Conservation (phyloP, 2,797 vertebrate species). For the Platyrinchus mystaceus region DNA sequence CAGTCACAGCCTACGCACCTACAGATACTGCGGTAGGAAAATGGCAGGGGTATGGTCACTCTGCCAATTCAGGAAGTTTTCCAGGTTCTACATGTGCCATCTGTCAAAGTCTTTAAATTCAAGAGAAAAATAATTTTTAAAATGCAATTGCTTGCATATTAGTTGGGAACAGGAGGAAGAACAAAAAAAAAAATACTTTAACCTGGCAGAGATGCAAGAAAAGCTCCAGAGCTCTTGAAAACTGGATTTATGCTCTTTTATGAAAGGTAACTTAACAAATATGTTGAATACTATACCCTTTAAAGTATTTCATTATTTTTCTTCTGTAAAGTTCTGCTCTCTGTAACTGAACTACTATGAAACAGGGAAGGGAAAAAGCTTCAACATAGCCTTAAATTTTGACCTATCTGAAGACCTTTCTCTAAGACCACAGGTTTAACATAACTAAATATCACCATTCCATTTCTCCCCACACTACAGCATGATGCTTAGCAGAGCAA, state of each 20-base stretch:
- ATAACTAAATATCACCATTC: not conserved
- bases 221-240: not conserved
- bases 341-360: not conserved
- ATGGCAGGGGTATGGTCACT: constrained; percentile 57
- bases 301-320: not conserved
- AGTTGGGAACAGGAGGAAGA: not conserved
- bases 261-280: not conserved
- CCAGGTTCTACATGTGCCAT: constrained; percentile 64
- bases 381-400: not conserved
- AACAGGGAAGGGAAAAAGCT: not conserved
- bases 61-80: constrained; percentile 65
- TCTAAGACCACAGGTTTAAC: not conserved
- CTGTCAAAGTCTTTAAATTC: constrained; percentile 55
- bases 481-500: not conserved
- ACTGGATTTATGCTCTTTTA: not conserved
- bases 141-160: not conserved
- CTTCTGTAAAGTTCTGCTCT: not conserved
- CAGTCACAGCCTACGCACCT: constrained; percentile 41
- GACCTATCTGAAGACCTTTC: not conserved
- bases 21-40: constrained; percentile 11
- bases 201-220: constrained; percentile 6
- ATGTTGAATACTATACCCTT: not conserved
- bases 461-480: not conserved
- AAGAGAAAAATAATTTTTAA: constrained; percentile 44
- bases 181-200: not conserved